Evolutionary conservation across 2,797 vertebrate genomes (phyloP).

Genomic region (Basileuterus tristriatus): DNA sequence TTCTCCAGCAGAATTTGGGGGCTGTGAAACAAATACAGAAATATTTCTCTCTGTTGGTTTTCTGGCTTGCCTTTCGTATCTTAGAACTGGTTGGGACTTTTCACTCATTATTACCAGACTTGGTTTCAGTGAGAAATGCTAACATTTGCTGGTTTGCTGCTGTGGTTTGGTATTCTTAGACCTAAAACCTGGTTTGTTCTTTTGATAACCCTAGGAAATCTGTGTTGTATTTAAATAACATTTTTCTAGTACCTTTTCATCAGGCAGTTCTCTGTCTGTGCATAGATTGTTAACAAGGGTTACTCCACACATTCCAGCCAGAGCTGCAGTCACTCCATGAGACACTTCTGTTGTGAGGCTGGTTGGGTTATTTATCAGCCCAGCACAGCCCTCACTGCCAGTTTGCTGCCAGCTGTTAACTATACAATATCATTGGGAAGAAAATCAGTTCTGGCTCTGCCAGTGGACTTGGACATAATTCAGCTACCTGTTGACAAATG

Average conservation of each 20-base stretch:
- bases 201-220: not conserved
- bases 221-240: not conserved
- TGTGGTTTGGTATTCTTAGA: not conserved
- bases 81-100: not conserved
- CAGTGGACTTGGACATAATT: not conserved
- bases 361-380: not conserved
- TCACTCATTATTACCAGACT: conserved; percentile 16
- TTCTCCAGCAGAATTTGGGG: conserved; percentile 40
- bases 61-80: not conserved
- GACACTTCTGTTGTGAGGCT: not conserved
- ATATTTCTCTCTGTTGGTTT: conserved; percentile 26
- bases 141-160: not conserved
- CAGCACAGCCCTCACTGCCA: not conserved
- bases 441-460: not conserved
- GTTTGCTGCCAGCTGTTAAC: conserved; percentile 50
- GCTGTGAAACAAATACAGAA: conserved; percentile 41
- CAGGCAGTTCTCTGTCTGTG: not conserved
- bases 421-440: not conserved
- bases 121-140: not conserved
- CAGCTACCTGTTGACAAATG: conserved; percentile 60
- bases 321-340: not conserved
- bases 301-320: not conserved
- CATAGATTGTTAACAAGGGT: not conserved
- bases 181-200: not conserved
- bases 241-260: conserved; percentile 30